Percentiles rank a stretch among this genome's conserved stretches.
Evolutionary conservation across 2,113 vertebrate species (phyloP).

Genomic region (Nothocercus julius): DNA sequence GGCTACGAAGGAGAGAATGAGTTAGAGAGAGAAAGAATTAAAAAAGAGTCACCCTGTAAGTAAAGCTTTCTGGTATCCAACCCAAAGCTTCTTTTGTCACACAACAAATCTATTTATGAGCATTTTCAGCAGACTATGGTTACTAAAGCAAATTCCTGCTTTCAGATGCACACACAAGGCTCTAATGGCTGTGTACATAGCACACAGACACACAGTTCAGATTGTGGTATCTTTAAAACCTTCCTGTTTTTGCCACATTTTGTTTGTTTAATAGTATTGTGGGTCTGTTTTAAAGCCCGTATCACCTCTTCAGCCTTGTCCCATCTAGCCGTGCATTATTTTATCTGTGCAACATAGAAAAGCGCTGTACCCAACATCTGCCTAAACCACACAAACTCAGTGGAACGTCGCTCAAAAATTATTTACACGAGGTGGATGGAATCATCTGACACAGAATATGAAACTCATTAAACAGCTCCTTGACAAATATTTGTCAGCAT

Average conservation of each 20-base stretch:
- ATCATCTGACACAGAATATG: constrained; percentile 49
- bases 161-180: neutral
- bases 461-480: constrained; percentile 52
- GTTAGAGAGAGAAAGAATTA: neutral
- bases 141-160: constrained; percentile 56
- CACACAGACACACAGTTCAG: neutral
- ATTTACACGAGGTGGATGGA: constrained; percentile 62
- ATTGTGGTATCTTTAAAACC: neutral
- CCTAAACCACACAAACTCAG: constrained; percentile 1
- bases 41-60: neutral
- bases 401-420: constrained; percentile 64
- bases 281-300: neutral
- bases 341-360: neutral
- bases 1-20: neutral
- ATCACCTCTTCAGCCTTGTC: constrained; percentile 2
- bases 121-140: constrained; percentile 26
- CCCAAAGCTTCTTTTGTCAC: constrained; percentile 31
- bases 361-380: constrained; percentile 22
- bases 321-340: neutral
- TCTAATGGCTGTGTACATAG: neutral
- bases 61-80: constrained; percentile 15
- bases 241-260: neutral
- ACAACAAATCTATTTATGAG: constrained; percentile 4
- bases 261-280: neutral
- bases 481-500: constrained; percentile 68